phyloP scores from a whole-genome alignment of 1,140 invertebrate species.

The Lordiphosa mommai region DNA sequence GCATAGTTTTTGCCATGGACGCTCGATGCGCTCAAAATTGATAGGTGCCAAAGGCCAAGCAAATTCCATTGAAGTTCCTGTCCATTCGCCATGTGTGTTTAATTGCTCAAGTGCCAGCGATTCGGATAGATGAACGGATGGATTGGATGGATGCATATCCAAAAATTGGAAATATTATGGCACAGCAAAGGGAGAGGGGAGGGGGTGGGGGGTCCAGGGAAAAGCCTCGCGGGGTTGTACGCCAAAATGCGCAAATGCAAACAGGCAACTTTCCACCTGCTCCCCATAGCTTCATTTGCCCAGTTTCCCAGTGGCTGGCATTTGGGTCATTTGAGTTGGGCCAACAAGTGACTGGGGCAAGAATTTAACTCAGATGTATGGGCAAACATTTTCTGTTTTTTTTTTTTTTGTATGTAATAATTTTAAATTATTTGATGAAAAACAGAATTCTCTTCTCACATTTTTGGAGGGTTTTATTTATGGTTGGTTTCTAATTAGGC shows the following conservation, averaged over 20 bases:
- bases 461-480: too few relatives aligned
- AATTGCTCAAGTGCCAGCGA: slow-evolving; percentile 41
- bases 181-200: too few relatives aligned
- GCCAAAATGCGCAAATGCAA: slow-evolving; percentile 21
- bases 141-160: too few relatives aligned
- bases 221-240: background rate
- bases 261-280: background rate
- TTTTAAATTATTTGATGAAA: too few relatives aligned
- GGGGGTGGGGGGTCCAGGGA: background rate
- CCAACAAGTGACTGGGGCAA: background rate
- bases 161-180: too few relatives aligned
- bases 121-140: slow-evolving; percentile 16
- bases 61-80: slow-evolving; percentile 12
- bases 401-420: too few relatives aligned
- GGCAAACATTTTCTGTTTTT: too few relatives aligned
- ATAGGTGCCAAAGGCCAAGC: slow-evolving; percentile 20
- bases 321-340: background rate
- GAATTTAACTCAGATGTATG: slow-evolving; percentile 6
- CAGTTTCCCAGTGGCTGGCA: background rate
- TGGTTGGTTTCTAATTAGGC: too few relatives aligned
- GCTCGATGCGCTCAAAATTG: slow-evolving; percentile 26
- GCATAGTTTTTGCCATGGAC: slow-evolving; percentile 35
- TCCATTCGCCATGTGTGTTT: slow-evolving; percentile 4
- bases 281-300: too few relatives aligned
- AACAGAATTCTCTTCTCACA: too few relatives aligned